Evolutionary conservation across 2,888 invertebrate genomes (phyloP), one percentile per base, ranked within the genome.

Genomic region (Ophonus ardosiacus): DNA sequence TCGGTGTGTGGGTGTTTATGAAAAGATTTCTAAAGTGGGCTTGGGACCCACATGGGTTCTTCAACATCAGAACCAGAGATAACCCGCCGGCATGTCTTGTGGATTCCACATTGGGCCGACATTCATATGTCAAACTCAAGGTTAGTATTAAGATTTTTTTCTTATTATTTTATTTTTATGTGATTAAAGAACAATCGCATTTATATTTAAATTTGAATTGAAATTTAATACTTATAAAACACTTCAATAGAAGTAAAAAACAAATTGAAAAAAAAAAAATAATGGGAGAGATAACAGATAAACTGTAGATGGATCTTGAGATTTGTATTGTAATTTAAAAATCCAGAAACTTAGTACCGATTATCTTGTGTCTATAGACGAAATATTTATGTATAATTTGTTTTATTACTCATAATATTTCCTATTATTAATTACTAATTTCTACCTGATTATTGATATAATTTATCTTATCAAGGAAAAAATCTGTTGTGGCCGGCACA

Each of bases 101-200:
- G 7, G 94, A 94, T 88, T 92, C 93, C 18, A 90, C 91, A 43
- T 90, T 94, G 65, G 95, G 94, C 40, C 92, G 92, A 87, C 95
- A 95, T 90, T 94, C 93, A 74, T 94, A 94, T 88, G 92, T 94
- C 65, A 94, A 94, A 90, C 90, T 95, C 65, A 94, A 94, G 93
- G 95, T 94, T 90, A 91, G 90, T 57, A 10, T 13, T 51, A 8
- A 51, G 43, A 10, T 10, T n/a, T 59, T 59, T 38, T 38, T 17
- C 18, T 17, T 59, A 59, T 59, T 57, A 51, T 13, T 13, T 56
- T n/a, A 56, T n/a, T 13, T 13, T 56, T n/a, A 56, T n/a, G 51
- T 5, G 51, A 13, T 13, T 51, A 0, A n/a, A 56, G 13, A 56
- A 56, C 13, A 56, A 56, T 56, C 10, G n/a, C 13, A 56, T 56